phyloP scores from a whole-genome alignment of 2,888 invertebrate genomes.

The Tipula lateralis region DNA sequence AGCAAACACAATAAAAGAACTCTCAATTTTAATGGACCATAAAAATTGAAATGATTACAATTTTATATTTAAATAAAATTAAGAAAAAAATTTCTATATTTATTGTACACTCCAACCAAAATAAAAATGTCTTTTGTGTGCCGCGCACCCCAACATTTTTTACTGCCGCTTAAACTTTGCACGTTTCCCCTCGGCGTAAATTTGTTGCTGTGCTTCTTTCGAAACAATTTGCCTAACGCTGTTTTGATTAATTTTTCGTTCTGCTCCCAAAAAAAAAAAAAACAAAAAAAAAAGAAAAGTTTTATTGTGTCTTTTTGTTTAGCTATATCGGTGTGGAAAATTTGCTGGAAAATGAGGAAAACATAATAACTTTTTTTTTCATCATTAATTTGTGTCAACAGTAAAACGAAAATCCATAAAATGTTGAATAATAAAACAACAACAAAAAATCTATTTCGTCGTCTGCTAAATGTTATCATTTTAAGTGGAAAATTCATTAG shows the following conservation, averaged over 20 bases:
- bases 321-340: neutral
- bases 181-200: neutral
- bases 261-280: neutral
- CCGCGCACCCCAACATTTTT: neutral
- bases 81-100: neutral
- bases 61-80: neutral
- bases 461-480: neutral
- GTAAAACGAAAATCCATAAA: neutral
- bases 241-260: neutral
- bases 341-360: neutral
- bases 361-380: neutral
- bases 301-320: no score
- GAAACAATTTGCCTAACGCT: neutral
- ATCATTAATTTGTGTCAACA: neutral
- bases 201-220: neutral
- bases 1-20: neutral
- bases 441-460: neutral
- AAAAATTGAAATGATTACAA: neutral
- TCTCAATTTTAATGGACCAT: neutral
- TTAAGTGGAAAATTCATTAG: neutral
- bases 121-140: neutral
- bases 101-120: neutral
- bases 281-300: neutral
- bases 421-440: neutral
- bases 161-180: neutral